phyloP scores from a whole-genome alignment of 2,888 invertebrate species.

The Adelphocoris suturalis region DNA sequence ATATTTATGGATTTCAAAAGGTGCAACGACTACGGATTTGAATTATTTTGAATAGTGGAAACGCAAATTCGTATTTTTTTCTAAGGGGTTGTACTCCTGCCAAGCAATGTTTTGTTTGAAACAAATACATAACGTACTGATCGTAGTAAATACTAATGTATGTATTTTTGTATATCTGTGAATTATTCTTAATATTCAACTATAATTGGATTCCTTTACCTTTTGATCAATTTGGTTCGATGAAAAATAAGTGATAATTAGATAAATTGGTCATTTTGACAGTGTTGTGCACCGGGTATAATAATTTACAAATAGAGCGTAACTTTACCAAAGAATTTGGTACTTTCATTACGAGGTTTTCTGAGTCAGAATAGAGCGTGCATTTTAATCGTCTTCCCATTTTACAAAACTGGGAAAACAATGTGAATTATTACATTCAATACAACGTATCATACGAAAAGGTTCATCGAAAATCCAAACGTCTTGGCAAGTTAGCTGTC shows the following conservation, averaged over 20 bases:
- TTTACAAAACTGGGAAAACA: neutral
- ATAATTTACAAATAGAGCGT: neutral
- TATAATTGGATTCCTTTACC: too few species aligned
- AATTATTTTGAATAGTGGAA: too few species aligned
- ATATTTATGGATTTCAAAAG: neutral
- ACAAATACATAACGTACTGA: too few species aligned
- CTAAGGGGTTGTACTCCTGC: too few species aligned
- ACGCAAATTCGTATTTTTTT: too few species aligned
- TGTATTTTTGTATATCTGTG: too few species aligned
- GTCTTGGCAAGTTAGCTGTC: constrained; percentile 6
- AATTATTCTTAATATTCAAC: too few species aligned
- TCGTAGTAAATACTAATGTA: too few species aligned
- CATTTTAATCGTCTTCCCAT: neutral
- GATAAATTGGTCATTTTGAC: constrained; percentile 1
- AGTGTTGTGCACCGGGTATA: neutral
- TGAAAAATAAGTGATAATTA: too few species aligned
- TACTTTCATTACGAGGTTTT: neutral
- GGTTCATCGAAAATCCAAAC: constrained; percentile 14
- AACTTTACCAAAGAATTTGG: neutral
- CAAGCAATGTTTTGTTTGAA: too few species aligned
- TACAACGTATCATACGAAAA: neutral
- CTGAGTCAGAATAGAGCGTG: neutral
- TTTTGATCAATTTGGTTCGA: too few species aligned
- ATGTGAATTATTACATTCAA: neutral
- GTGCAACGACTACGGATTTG: neutral